Conservation (phyloP, 1,140 invertebrate species). For the Drosophila watanabei region DNA sequence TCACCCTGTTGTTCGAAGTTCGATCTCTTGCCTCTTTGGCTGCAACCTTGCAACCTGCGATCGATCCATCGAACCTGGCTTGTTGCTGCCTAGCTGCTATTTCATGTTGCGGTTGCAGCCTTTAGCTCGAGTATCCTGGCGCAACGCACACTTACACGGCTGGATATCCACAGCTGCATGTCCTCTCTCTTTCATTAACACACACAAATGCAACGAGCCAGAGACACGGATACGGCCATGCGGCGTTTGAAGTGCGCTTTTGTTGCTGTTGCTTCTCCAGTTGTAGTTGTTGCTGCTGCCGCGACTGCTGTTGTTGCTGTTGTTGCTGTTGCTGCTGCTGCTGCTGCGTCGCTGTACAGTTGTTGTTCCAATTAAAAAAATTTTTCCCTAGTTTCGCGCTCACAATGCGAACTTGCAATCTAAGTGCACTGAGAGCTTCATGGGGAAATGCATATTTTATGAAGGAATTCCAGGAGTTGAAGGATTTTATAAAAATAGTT, state of each 20-base stretch:
- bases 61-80: conserved; percentile 43
- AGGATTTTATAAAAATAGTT: background rate
- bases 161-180: conserved; percentile 56
- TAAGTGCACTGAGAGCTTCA: conserved; percentile 35
- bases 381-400: conserved; percentile 81
- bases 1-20: conserved; percentile 30
- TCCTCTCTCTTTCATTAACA: conserved; percentile 51
- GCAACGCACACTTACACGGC: conserved; percentile 4
- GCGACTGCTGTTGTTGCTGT: conserved; percentile 23
- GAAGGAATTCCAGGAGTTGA: background rate
- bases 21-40: conserved; percentile 13
- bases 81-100: conserved; percentile 26
- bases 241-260: conserved; percentile 72
- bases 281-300: conserved; percentile 23
- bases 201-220: conserved; percentile 23
- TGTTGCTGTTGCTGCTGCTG: conserved; percentile 33
- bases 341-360: conserved; percentile 75
- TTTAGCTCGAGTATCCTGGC: conserved; percentile 58
- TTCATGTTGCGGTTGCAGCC: conserved; percentile 21
- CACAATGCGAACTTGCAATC: conserved; percentile 80
- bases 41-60: conserved; percentile 41
- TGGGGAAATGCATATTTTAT: too few relatives aligned
- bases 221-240: conserved; percentile 45
- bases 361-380: conserved; percentile 83
- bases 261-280: conserved; percentile 44